Conservation (phyloP, 2,797 vertebrate genomes). For the Sebastes trivittatus region DNA sequence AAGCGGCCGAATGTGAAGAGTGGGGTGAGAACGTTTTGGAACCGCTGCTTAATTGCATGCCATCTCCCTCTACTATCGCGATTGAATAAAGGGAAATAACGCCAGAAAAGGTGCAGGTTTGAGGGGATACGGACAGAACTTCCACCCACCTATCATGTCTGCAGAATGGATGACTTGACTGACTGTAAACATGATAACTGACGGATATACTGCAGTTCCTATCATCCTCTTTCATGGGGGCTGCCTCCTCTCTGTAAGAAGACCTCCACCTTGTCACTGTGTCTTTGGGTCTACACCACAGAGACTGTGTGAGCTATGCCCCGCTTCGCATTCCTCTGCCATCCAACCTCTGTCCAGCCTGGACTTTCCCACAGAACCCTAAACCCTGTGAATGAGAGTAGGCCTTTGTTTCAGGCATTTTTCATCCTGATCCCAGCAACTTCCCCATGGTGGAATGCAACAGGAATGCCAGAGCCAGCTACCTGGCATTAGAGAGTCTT, state of each 20-base stretch:
- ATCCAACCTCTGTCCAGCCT: conserved; percentile 78
- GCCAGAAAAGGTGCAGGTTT: not conserved
- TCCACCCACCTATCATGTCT: not conserved
- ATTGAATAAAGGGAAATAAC: not conserved
- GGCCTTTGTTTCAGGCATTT: conserved; percentile 83
- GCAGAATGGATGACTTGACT: conserved; percentile 2
- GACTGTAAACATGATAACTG: conserved; percentile 33
- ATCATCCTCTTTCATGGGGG: conserved; percentile 55
- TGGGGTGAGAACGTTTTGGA: fast-evolving
- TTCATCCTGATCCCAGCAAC: conserved; percentile 83
- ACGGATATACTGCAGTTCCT: conserved; percentile 17
- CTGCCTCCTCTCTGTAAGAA: conserved; percentile 55
- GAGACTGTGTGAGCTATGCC: conserved; percentile 75
- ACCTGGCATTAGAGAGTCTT: conserved; percentile 82
- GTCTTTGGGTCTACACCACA: conserved; percentile 68
- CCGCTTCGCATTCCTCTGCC: conserved; percentile 77
- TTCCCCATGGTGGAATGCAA: conserved; percentile 83
- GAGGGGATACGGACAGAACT: not conserved
- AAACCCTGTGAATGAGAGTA: conserved; percentile 83
- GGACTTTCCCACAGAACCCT: conserved; percentile 83
- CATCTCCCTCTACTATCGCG: not conserved
- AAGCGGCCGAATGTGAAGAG: no score
- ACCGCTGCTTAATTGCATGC: not conserved
- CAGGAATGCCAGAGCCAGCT: conserved; percentile 82
- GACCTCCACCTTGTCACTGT: conserved; percentile 75